Conservation (phyloP, 2,888 invertebrate species). For the Eristalis pertinax region DNA sequence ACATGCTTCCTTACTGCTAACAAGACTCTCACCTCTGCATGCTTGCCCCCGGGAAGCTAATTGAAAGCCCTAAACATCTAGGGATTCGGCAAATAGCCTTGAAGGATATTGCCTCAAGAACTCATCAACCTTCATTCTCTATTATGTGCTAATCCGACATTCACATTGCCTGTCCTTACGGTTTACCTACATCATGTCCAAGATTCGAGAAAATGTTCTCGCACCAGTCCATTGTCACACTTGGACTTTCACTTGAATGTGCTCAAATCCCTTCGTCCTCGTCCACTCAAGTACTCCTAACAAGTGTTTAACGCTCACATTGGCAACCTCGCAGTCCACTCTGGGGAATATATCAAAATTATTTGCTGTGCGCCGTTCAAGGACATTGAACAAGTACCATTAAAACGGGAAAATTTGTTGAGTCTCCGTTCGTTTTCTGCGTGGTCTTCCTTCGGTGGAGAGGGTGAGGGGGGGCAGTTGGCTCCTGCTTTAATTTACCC, state of each 20-base stretch:
- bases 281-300: background rate
- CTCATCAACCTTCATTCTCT: background rate
- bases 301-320: background rate
- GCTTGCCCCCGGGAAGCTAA: background rate
- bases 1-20: no score
- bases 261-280: background rate
- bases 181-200: background rate
- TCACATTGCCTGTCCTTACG: background rate
- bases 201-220: background rate
- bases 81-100: background rate
- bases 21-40: no score
- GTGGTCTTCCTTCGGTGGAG: conserved; percentile 15
- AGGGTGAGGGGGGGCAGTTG: no score
- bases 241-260: background rate
- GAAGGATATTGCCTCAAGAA: background rate
- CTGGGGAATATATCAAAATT: conserved; percentile 36
- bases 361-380: conserved; percentile 57
- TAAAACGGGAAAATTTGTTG: conserved; percentile 64
- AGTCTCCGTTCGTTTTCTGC: conserved; percentile 25
- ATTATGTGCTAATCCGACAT: background rate
- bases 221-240: background rate
- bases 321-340: background rate
- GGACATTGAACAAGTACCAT: conserved; percentile 62
- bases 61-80: background rate
- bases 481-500: conserved; percentile 63